phyloP scores from a whole-genome alignment of 2,113 vertebrate genomes.

The Chrysemys picta region DNA sequence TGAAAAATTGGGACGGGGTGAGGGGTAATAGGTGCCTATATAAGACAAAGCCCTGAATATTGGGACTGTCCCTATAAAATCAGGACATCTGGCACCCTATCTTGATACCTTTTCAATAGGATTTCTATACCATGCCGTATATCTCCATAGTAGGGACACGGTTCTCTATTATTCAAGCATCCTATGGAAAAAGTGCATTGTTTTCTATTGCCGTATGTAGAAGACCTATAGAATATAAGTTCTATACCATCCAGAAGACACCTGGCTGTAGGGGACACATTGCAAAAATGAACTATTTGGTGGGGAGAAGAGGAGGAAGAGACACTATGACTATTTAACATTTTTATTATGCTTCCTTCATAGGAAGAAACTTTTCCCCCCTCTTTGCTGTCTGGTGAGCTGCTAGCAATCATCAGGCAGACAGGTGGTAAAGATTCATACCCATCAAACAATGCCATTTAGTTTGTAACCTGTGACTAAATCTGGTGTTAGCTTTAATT shows the following conservation, averaged over 20 bases:
- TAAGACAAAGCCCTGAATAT: too few relatives aligned
- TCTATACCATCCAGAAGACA: not conserved
- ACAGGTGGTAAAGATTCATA: slow-evolving; percentile 85
- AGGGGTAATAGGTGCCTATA: too few relatives aligned
- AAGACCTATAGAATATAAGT: not conserved
- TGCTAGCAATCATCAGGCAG: slow-evolving; percentile 83
- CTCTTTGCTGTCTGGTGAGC: slow-evolving; percentile 71
- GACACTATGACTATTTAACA: slow-evolving; percentile 59
- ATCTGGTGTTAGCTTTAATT: slow-evolving; percentile 91
- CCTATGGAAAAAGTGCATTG: not conserved
- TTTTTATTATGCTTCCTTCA: slow-evolving; percentile 68
- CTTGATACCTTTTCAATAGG: not conserved
- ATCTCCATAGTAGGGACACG: not conserved
- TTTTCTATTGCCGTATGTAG: not conserved
- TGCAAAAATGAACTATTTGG: rapidly evolving
- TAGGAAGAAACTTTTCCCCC: slow-evolving; percentile 62
- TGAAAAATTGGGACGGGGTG: too few relatives aligned
- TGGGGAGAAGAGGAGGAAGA: not conserved
- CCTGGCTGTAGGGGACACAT: slow-evolving; percentile 13
- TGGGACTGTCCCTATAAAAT: too few relatives aligned
- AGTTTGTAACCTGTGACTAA: slow-evolving; percentile 89
- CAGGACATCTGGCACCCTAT: not conserved
- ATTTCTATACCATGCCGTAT: not conserved
- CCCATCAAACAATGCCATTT: slow-evolving; percentile 84
- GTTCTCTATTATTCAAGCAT: not conserved